Percentiles rank a stretch among this genome's conserved stretches.
Conservation (phyloP, 2,113 vertebrate genomes). For the Tenebrosternarchus preto region DNA sequence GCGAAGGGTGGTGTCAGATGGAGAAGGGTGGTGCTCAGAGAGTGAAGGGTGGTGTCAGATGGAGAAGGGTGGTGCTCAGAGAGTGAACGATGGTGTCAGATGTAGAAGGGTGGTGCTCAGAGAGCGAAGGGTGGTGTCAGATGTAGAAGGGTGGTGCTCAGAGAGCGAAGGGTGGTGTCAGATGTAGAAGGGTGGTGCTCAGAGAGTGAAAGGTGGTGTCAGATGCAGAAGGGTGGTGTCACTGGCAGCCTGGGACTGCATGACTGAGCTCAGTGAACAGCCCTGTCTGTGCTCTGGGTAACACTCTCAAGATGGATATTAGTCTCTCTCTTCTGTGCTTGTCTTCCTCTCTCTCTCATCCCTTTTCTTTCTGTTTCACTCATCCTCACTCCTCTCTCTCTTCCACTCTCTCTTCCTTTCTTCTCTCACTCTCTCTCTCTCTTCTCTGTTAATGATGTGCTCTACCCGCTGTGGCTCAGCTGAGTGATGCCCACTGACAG, state of each 20-base stretch:
- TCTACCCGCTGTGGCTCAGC: slow-evolving; percentile 68
- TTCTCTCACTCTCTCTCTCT: slow-evolving; percentile 45
- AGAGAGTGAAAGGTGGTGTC: slow-evolving; percentile 4
- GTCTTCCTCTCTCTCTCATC: neutral
- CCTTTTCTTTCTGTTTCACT: slow-evolving; percentile 21
- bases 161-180: neutral
- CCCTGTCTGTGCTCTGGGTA: slow-evolving; percentile 46
- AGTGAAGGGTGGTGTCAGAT: too few species aligned
- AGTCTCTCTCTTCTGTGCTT: neutral
- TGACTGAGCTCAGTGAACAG: slow-evolving; percentile 57
- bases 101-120: too few species aligned
- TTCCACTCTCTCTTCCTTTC: slow-evolving; percentile 18
- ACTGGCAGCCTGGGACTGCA: slow-evolving; percentile 44
- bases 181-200: neutral
- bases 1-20: too few species aligned
- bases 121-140: too few species aligned
- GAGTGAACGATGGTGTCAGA: too few species aligned
- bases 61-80: too few species aligned
- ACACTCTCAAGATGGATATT: slow-evolving; percentile 60
- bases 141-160: too few species aligned
- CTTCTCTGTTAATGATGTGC: slow-evolving; percentile 73
- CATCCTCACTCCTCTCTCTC: neutral
- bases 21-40: too few species aligned
- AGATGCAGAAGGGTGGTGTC: neutral
- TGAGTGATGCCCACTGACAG: slow-evolving; percentile 78